Evolutionary conservation across 2,797 vertebrate genomes (phyloP).

Genomic region (Poeciliopsis infans): DNA sequence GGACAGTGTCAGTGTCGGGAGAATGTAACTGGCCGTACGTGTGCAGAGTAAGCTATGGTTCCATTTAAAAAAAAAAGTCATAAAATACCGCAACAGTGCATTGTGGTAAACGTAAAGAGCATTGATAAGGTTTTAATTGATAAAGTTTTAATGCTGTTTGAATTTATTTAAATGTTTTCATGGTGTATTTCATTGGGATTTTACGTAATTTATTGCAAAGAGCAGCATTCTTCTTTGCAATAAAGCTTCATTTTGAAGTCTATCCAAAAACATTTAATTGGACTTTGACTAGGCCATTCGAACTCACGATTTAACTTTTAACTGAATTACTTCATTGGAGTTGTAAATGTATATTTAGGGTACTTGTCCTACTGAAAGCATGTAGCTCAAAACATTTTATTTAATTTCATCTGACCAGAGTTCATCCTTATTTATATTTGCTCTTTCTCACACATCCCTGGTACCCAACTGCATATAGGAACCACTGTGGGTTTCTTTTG

Average conservation of each 20-base stretch:
- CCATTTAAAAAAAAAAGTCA: background rate
- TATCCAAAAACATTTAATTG: too few species aligned
- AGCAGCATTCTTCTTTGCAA: background rate
- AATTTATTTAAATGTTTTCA: background rate
- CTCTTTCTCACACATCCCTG: background rate
- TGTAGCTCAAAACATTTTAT: background rate
- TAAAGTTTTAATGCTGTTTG: background rate
- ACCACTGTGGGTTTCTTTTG: background rate
- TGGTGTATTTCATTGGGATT: background rate
- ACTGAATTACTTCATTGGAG: background rate
- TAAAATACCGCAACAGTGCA: background rate
- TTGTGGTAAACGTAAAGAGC: background rate
- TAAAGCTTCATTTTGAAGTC: background rate
- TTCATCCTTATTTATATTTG: background rate
- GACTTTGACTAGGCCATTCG: background rate
- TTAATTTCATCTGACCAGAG: background rate
- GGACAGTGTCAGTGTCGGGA: constrained; percentile 87
- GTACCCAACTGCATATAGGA: background rate
- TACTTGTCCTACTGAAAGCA: background rate
- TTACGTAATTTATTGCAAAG: background rate
- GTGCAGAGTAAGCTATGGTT: constrained; percentile 84
- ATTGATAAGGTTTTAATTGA: background rate
- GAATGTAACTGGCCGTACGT: constrained; percentile 82
- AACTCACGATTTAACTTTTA: background rate
- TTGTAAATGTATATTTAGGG: background rate